Percentiles rank a stretch among this genome's conserved stretches.
phyloP scores from a whole-genome alignment of 2,797 vertebrate species.

The Manis pentadactyla region DNA sequence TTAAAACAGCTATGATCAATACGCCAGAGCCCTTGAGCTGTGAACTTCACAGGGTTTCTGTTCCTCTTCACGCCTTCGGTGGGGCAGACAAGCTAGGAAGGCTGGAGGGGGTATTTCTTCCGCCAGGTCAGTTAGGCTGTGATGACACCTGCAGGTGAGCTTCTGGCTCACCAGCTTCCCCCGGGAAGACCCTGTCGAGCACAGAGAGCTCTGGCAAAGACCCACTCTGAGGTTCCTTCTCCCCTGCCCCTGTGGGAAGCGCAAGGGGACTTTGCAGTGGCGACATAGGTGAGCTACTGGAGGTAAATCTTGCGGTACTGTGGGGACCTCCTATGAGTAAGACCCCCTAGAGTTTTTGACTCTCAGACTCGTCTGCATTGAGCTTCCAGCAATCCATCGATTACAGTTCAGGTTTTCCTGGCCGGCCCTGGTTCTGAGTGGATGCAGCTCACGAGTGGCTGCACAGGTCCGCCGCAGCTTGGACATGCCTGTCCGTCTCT shows the following conservation, averaged over 20 bases:
- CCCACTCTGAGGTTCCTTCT: neutral
- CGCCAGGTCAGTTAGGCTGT: neutral
- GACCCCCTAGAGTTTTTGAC: neutral
- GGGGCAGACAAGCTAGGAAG: neutral
- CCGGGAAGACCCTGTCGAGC: neutral
- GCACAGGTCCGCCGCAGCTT: accelerated
- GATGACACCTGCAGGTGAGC: neutral
- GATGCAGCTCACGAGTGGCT: too few relatives aligned
- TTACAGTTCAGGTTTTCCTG: neutral
- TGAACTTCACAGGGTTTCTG: neutral
- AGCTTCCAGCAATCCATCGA: neutral
- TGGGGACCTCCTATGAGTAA: too few relatives aligned
- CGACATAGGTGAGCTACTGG: neutral
- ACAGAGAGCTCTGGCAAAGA: neutral
- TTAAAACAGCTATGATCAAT: neutral
- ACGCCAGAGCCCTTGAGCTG: neutral
- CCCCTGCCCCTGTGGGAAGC: neutral
- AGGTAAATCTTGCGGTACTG: neutral
- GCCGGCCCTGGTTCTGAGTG: accelerated
- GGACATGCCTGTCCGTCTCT: neutral
- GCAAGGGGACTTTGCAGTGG: neutral
- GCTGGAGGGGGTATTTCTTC: neutral
- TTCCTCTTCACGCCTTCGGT: neutral
- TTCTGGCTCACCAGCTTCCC: neutral
- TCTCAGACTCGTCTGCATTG: neutral